These are phyloP conservation scores for Asbolus verrucosus DNA, from an alignment of 1,140 invertebrate genomes.

Conservation along the genomic window DNA sequence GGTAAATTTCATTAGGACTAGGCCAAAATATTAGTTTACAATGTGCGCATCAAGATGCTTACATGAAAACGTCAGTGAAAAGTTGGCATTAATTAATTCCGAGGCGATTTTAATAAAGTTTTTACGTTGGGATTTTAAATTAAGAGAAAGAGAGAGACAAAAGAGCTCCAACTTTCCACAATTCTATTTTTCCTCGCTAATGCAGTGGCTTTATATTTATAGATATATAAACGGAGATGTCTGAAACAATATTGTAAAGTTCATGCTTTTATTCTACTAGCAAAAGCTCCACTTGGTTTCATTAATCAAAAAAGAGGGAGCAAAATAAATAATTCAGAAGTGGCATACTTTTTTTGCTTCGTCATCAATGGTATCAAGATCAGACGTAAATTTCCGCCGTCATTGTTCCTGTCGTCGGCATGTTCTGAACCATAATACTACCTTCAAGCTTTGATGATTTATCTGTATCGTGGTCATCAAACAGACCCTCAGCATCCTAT, in stretches of 20 bases:
- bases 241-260: constrained; percentile 13
- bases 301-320: constrained; percentile 18
- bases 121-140: not conserved
- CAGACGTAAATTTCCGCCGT: constrained; percentile 10
- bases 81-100: no score
- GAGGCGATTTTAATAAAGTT: not conserved
- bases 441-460: constrained; percentile 32
- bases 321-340: constrained; percentile 17
- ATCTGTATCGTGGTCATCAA: constrained; percentile 35
- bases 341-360: not conserved
- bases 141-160: not conserved
- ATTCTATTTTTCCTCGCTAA: constrained; percentile 16
- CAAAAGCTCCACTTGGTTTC: not conserved
- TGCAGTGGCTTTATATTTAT: constrained; percentile 15
- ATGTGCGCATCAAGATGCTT: not conserved
- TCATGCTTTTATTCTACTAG: no score
- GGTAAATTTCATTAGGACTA: constrained; percentile 16
- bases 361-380: constrained; percentile 8
- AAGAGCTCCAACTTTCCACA: not conserved
- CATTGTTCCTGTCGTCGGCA: constrained; percentile 16
- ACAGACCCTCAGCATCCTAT: constrained; percentile 33
- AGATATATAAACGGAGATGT: constrained; percentile 2
- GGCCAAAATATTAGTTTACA: constrained; percentile 20
- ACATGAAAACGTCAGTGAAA: no score
- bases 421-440: constrained; percentile 2